Conservation (phyloP, 2,113 vertebrate species). For the Platichthys flesus region DNA sequence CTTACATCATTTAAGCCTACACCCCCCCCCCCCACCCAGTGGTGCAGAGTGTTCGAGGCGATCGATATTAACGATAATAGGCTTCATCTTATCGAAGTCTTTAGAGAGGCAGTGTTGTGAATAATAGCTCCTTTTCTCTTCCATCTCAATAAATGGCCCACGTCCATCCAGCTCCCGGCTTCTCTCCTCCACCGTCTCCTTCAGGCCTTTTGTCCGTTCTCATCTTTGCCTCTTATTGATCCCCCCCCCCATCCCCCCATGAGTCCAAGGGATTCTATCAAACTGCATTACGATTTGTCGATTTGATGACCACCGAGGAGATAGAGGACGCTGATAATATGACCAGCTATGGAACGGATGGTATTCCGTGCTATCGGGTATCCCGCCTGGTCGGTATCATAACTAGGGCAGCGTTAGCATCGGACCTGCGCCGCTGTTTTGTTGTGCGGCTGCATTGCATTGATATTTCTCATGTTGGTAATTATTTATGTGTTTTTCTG, state of each 20-base stretch:
- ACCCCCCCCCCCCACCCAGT: slow-evolving; percentile 39
- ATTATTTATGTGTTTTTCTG: slow-evolving; percentile 65
- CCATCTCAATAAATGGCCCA: slow-evolving; percentile 63
- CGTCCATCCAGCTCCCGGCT: slow-evolving; percentile 51
- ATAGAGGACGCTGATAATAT: slow-evolving; percentile 66
- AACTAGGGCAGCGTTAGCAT: slow-evolving; percentile 8
- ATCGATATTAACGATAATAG: slow-evolving; percentile 78
- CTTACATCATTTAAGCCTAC: slow-evolving; percentile 27
- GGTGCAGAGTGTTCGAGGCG: slow-evolving; percentile 33
- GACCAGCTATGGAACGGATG: slow-evolving; percentile 33
- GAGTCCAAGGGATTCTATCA: slow-evolving; percentile 62
- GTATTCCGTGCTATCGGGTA: slow-evolving; percentile 32
- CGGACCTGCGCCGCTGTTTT: slow-evolving; percentile 32
- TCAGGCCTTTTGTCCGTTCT: slow-evolving; percentile 58
- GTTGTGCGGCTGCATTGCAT: slow-evolving; percentile 29
- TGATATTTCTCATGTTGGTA: slow-evolving; percentile 46
- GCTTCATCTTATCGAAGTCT: slow-evolving; percentile 69
- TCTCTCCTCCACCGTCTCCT: slow-evolving; percentile 52
- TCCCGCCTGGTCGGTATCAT: slow-evolving; percentile 4
- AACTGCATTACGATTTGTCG: slow-evolving; percentile 59
- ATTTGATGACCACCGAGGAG: slow-evolving; percentile 70
- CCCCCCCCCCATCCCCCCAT: slow-evolving; percentile 11
- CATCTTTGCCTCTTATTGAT: slow-evolving; percentile 78
- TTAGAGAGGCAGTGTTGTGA: slow-evolving; percentile 71
- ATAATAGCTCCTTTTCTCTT: slow-evolving; percentile 77